Base-by-base conservation (phyloP, 1,140 invertebrate genomes). In the Megalopta genalis region DNA sequence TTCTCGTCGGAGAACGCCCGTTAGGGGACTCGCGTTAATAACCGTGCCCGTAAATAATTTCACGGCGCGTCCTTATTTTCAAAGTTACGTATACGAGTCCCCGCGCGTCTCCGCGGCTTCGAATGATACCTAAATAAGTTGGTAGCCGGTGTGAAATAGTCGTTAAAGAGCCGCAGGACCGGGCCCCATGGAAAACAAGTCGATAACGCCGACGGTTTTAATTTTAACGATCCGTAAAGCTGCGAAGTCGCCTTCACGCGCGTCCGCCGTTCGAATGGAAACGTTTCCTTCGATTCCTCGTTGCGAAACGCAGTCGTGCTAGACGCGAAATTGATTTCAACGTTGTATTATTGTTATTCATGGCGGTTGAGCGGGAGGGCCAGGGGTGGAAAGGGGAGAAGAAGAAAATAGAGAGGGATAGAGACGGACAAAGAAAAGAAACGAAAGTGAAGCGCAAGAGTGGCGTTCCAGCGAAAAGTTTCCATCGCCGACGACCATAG, bases 41-140 rank as follows among this genome's bases (percentile, higher is more conserved):
- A 49, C 39, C n/a, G 14, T 16, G 8, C 1, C 16, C 10, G 46
- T 49, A 49, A 49, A 76, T 68, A 46, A 76, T 76, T 68, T 7
- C 18, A 23, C 52, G 23, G 7, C 18, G 23, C 23, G 64, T 23
- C 0, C 23, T 76, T 46, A 46, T 76, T 68, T 67, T 46, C 37
- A 0, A 68, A 68, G 49, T 76, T 32, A 12, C 0, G 46, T 49
- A 54, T 37, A 23, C 16, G 9, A 25, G 7, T 42, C 59, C 37
- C 39, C 7, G 39, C 39, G 18, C 27, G 39, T 23, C 16, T 42
- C 57, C 12, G 23, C 12, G 32, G 59, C 42, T 76, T 68, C 42
- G 27, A 76, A 12, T n/a, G 37, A 32, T 57, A 23, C 57, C 32
- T 66, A 25, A 75, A 57, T 75, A 67, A 75, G 39, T 75, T 75